Percentiles rank a stretch among this genome's conserved stretches.
These are phyloP conservation scores for Agriotes lineatus DNA, from an alignment of 2,888 invertebrate species.

Conservation along the genomic window DNA sequence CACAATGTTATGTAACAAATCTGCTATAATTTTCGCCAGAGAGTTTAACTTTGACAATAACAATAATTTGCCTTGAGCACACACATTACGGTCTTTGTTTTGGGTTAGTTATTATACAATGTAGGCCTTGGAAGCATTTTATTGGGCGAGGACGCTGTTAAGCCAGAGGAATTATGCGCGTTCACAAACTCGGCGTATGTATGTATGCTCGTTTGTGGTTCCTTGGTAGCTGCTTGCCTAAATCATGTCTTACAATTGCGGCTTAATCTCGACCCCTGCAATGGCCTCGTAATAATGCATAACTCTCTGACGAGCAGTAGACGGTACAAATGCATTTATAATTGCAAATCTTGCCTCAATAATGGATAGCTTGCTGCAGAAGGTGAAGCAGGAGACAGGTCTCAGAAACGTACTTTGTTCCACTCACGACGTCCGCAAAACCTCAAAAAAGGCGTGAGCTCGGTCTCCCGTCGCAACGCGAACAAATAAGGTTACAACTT, in stretches of 20 bases:
- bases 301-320: slow-evolving; percentile 16
- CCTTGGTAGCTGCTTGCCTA: slow-evolving; percentile 32
- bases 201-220: slow-evolving; percentile 51
- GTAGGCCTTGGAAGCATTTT: slow-evolving; percentile 50
- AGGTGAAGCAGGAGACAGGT: not conserved
- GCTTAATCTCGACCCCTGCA: slow-evolving; percentile 39
- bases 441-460: too few relatives aligned
- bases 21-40: slow-evolving; percentile 40
- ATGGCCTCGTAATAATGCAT: slow-evolving; percentile 27
- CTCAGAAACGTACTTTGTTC: too few relatives aligned
- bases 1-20: slow-evolving; percentile 41
- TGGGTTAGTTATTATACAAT: slow-evolving; percentile 49
- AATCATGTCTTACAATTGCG: slow-evolving; percentile 42
- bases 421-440: too few relatives aligned
- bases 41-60: slow-evolving; percentile 53
- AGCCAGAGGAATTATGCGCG: slow-evolving; percentile 53
- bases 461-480: not conserved
- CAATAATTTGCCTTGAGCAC: slow-evolving; percentile 51
- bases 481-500: slow-evolving; percentile 29
- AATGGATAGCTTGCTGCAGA: not conserved
- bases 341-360: slow-evolving; percentile 2
- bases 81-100: slow-evolving; percentile 53
- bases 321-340: slow-evolving; percentile 17
- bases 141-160: slow-evolving; percentile 51
- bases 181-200: slow-evolving; percentile 49